Evolutionary conservation across 2,113 vertebrate species (phyloP).

Genomic region (Gallinago undulata): DNA sequence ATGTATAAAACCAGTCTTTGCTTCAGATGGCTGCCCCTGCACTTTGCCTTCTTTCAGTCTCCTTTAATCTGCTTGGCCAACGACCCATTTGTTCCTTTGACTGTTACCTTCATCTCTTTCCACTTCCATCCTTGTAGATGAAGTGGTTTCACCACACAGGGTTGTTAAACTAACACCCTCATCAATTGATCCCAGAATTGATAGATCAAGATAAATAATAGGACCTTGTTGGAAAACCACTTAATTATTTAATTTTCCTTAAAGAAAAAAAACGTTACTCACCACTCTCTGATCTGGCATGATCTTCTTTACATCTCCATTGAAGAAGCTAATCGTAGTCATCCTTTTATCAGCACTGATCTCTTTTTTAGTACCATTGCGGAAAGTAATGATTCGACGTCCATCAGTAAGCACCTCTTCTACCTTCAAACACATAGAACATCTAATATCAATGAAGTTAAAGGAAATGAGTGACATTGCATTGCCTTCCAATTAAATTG

Average conservation of each 20-base stretch:
- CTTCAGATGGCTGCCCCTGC: not conserved
- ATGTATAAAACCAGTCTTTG: not conserved
- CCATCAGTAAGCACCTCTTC: slow-evolving; percentile 56
- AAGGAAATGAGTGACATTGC: not conserved
- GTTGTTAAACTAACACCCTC: not conserved
- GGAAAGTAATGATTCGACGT: slow-evolving; percentile 34
- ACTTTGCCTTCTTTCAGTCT: not conserved
- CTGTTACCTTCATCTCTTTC: not conserved
- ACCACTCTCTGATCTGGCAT: slow-evolving; percentile 73
- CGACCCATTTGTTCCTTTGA: not conserved
- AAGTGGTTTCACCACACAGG: not conserved
- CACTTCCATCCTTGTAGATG: not conserved
- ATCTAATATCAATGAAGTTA: not conserved
- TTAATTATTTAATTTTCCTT: not conserved
- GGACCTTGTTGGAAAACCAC: not conserved
- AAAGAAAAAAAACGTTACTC: not conserved
- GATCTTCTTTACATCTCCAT: slow-evolving; percentile 75
- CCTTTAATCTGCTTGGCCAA: not conserved
- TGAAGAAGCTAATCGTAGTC: slow-evolving; percentile 61
- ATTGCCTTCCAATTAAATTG: not conserved
- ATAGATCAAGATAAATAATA: not conserved
- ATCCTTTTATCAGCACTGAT: slow-evolving; percentile 62
- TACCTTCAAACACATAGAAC: slow-evolving; percentile 41
- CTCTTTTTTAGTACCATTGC: slow-evolving; percentile 67
- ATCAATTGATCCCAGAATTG: not conserved